Conservation (phyloP, 2,797 vertebrate species). For the Podarcis lilfordi region DNA sequence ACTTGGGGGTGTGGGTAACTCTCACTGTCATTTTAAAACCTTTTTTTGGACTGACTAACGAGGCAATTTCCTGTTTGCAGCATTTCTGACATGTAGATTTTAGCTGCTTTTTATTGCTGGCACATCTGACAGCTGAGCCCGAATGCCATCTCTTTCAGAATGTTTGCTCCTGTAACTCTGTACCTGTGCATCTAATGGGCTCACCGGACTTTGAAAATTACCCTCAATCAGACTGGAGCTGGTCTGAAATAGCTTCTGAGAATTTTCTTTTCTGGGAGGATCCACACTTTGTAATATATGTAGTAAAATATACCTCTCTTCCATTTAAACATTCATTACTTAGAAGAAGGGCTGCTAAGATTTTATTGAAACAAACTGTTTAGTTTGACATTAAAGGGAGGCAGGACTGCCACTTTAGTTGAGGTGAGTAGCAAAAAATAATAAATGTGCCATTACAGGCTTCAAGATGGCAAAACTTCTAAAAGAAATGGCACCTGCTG, state of each 20-base stretch:
- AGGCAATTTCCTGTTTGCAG: slow-evolving; percentile 4
- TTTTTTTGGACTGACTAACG: slow-evolving; percentile 2
- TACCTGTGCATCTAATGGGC: not conserved
- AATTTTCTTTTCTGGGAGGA: no score
- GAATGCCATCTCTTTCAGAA: not conserved
- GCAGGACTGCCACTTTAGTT: no score
- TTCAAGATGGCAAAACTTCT: no score
- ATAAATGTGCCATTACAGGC: no score
- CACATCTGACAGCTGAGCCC: slow-evolving; percentile 10
- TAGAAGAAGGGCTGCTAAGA: no score
- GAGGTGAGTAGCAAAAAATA: no score
- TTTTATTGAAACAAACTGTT: no score
- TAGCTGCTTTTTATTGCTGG: not conserved
- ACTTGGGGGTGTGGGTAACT: not conserved
- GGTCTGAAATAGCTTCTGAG: not conserved
- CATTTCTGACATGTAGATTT: not conserved
- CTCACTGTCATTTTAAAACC: not conserved
- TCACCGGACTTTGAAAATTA: not conserved
- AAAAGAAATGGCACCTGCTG: no score
- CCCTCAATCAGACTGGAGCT: not conserved
- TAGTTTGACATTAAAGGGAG: no score
- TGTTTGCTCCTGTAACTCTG: not conserved
- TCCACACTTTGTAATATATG: not conserved
- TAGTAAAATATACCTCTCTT: not conserved
- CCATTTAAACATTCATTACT: not conserved